phyloP scores from a whole-genome alignment of 2,888 invertebrate species.

The Torymus aiolomorphi region DNA sequence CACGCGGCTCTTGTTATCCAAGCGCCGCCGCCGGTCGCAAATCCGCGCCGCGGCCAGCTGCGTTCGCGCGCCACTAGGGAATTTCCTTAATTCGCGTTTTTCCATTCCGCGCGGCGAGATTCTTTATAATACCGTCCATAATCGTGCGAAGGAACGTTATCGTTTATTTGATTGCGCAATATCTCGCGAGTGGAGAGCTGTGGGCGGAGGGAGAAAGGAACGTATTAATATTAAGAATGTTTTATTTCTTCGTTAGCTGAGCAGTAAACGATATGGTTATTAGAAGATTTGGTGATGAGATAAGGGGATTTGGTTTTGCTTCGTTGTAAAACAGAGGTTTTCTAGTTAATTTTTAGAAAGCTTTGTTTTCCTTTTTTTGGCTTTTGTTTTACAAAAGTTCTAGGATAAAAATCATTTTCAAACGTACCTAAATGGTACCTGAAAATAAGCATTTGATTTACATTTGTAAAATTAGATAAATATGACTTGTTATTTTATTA shows the following conservation, averaged over 20 bases:
- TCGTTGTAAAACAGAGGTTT: too few relatives aligned
- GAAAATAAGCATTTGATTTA: too few relatives aligned
- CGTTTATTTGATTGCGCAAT: conserved; percentile 57
- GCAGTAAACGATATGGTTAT: conserved; percentile 35
- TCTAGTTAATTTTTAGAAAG: too few relatives aligned
- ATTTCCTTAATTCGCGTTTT: conserved; percentile 56
- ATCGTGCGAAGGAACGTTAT: conserved; percentile 48
- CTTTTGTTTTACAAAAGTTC: too few relatives aligned
- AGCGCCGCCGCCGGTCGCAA: neutral
- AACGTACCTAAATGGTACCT: too few relatives aligned
- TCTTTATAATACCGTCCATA: conserved; percentile 52
- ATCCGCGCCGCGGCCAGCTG: conserved; percentile 10
- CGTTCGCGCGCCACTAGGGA: conserved; percentile 8
- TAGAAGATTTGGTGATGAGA: conserved; percentile 2
- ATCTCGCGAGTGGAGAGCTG: conserved; percentile 32
- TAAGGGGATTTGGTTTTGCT: too few relatives aligned
- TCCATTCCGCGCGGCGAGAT: conserved; percentile 41
- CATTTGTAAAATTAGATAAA: too few relatives aligned
- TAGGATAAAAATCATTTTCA: too few relatives aligned
- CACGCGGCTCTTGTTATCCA: too few relatives aligned
- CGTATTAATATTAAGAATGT: conserved; percentile 38
- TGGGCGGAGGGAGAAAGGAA: conserved; percentile 13
- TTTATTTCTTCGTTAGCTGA: conserved; percentile 7
- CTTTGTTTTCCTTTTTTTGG: too few relatives aligned
- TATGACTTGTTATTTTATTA: too few relatives aligned